Evolutionary conservation across 2,797 vertebrate genomes (phyloP), one percentile per base, ranked within the genome.

Genomic region (Dicrostonyx torquatus): DNA sequence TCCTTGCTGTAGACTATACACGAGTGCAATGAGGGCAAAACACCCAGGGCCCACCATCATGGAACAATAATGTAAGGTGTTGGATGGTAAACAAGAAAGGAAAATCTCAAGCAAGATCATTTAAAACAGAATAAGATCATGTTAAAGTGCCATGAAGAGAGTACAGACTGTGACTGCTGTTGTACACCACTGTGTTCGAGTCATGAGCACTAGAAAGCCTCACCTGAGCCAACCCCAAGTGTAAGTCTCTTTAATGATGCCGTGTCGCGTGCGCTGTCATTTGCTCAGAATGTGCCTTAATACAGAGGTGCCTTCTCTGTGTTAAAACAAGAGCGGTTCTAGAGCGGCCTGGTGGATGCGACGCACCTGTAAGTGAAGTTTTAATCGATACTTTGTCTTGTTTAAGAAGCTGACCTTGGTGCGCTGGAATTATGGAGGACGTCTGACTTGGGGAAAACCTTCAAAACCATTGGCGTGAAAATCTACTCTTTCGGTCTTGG

Each of bases 401-500:
- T 94, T 98, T 97, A 98, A 98, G 98, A 98, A 99, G 99, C 75
- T 98, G 99, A 99, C 72, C 98, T 98, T n/a, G 99, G 99, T 55
- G 98, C 98, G 88, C 98, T 99, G 91, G 98, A 99, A 79, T 98
- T 99, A 85, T 98, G 95, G 98, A 99, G 98, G 97, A 99, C 99
- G 0, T 97, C 97, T 3, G 99, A 99, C 97, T 98, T 99, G 20
- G 99, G 99, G 22, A 98, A 98, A 97, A 98, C 97, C 53, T 98
- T 98, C 97, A 99, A 99, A 97, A 98, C 98, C 24, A 98, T 99
- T 4, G 99, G 99, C 48, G 98, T 94, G 87, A 99, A 98, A 97
- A 98, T 99, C 96, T 99, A 98, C 95, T 99, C 99, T 6, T 99
- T 99, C 60, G 99, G 99, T 14, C 97, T 99, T 78, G 99, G 99